Percentiles rank a stretch among this genome's conserved stretches.
These are phyloP conservation scores for Zoanthus gigantus DNA, from an alignment of 92 coral and sea anemone genomes.

Conservation along the genomic window DNA sequence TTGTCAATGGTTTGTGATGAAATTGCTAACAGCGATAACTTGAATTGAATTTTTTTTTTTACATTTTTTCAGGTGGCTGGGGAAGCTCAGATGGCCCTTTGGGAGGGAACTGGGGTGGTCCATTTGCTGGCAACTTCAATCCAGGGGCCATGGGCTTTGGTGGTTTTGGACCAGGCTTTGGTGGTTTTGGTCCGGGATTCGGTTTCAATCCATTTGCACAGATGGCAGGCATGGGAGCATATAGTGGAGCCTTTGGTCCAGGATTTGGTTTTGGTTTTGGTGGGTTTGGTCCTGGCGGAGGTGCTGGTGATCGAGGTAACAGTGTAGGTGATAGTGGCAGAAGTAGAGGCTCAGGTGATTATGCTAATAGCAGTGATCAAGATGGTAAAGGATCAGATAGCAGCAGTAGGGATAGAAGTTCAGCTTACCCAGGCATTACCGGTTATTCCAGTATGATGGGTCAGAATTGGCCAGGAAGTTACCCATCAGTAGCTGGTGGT, in stretches of 20 bases:
- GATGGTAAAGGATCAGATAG: slow-evolving; percentile 29
- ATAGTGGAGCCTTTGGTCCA: slow-evolving; percentile 14
- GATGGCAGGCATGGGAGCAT: slow-evolving; percentile 44
- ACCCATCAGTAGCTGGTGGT: slow-evolving; percentile 7
- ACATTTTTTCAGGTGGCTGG: slow-evolving; percentile 16
- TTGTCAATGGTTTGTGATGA: neutral
- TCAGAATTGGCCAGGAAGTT: slow-evolving; percentile 36
- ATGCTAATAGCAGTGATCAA: slow-evolving; percentile 6
- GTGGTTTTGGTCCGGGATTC: slow-evolving; percentile 31
- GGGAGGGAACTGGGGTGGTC: slow-evolving; percentile 26
- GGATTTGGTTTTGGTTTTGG: slow-evolving; percentile 38
- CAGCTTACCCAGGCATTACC: slow-evolving; percentile 39
- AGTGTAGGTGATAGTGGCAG: slow-evolving; percentile 39
- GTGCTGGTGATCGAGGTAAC: slow-evolving; percentile 7
- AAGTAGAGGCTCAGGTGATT: slow-evolving; percentile 9
- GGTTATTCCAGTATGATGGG: slow-evolving; percentile 42
- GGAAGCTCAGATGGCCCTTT: neutral
- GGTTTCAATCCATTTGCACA: slow-evolving; percentile 38
- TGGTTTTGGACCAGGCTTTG: slow-evolving; percentile 31
- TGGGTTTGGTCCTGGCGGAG: slow-evolving; percentile 38
- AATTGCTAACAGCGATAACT: neutral
- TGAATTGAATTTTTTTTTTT: neutral
- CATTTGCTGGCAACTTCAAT: slow-evolving; percentile 37
- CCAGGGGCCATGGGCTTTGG: slow-evolving; percentile 50
- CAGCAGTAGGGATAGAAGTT: slow-evolving; percentile 21